phyloP scores from a whole-genome alignment of 2,113 vertebrate genomes.

The Mellivora capensis region DNA sequence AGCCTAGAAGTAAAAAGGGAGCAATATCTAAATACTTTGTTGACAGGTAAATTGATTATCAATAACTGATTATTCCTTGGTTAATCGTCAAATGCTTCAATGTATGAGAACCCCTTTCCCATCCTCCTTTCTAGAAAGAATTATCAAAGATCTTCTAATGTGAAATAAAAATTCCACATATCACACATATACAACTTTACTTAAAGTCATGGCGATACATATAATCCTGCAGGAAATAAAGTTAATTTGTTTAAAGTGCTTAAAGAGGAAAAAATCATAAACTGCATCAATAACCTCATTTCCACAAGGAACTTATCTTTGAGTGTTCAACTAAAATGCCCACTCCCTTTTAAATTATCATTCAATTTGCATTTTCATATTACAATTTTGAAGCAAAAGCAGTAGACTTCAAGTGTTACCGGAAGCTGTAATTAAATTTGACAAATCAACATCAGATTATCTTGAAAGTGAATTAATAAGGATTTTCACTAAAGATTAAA shows the following conservation, averaged over 20 bases:
- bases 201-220: slow-evolving; percentile 83
- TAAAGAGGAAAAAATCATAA: slow-evolving; percentile 87
- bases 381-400: slow-evolving; percentile 97
- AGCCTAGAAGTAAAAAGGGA: slow-evolving; percentile 87
- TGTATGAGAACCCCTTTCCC: neutral
- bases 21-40: slow-evolving; percentile 65
- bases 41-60: slow-evolving; percentile 65
- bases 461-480: slow-evolving; percentile 97
- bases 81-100: neutral
- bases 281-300: slow-evolving; percentile 91
- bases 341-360: slow-evolving; percentile 96
- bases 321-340: slow-evolving; percentile 97
- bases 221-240: slow-evolving; percentile 89
- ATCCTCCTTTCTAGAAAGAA: neutral
- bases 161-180: slow-evolving; percentile 55
- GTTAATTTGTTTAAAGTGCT: slow-evolving; percentile 90
- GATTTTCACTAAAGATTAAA: slow-evolving; percentile 92
- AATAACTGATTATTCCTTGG: slow-evolving; percentile 4
- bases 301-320: slow-evolving; percentile 92
- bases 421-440: slow-evolving; percentile 99
- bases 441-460: slow-evolving; percentile 99
- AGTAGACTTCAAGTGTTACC: slow-evolving; percentile 97
- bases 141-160: slow-evolving; percentile 40
- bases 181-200: slow-evolving; percentile 77
- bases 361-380: slow-evolving; percentile 99